Base-by-base conservation (phyloP, 2,113 vertebrate species). In the Hiodon alosoides region DNA sequence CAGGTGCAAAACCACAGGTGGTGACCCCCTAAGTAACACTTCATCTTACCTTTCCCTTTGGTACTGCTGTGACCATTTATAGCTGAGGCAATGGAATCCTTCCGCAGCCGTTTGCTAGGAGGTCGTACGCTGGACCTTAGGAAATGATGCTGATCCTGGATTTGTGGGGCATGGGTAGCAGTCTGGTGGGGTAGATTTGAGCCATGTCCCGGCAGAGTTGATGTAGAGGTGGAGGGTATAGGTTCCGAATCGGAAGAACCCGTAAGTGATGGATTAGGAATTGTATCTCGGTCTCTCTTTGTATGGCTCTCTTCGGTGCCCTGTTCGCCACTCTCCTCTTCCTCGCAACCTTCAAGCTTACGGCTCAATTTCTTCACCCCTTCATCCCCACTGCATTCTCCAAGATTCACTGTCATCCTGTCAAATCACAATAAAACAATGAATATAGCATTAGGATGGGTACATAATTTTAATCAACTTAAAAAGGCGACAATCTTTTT, bases 101-200 rank as follows among this genome's bases (percentile, higher is more conserved):
- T 98, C 92, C 96, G 93, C 84, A 95, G 90, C 86, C 95, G 93
- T 86, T 99, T 99, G 90, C 93, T 98, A 84, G 98, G 96, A 66
- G 97, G 97, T 89, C 97, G 89, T 83, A 99, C 97, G 71, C 97
- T 98, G 78, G 97, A 99, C 85, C 96, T 90, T 74, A 99, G 94
- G 89, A 99, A 99, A 91, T 99, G 97, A 93, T 98, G 97, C 90
- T 99, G 97, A 90, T 99, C 97, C 83, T 95, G 95, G 84, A 89
- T 92, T 82, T 92, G 93, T 51, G 89, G 86, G 74, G 66, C 71
- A 50, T 93, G 79, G 68, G 90, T 59, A 1, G 89, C 84, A 9
- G 85, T 86, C 3, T 90, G 85, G 50, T 89, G 84, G n/a, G 82
- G 86, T 67, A 83, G 87, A 79, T 67, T 82, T 7, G 80, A 77